Evolutionary conservation across 2,113 vertebrate species (phyloP).

Genomic region (Acrocephalus kingi): DNA sequence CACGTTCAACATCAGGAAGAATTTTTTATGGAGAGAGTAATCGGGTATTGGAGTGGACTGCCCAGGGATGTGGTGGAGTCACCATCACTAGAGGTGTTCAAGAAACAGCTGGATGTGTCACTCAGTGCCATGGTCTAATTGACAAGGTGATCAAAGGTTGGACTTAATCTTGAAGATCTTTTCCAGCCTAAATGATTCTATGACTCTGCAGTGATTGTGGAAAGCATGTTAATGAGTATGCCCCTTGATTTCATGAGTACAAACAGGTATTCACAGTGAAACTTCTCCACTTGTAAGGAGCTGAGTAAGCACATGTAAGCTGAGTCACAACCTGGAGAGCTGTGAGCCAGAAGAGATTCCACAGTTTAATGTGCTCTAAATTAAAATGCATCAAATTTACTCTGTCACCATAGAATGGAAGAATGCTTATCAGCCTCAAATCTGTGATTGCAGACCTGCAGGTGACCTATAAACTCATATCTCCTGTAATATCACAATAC

Average conservation of each 20-base stretch:
- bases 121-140: neutral
- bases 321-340: neutral
- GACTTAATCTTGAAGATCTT: neutral
- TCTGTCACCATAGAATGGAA: neutral
- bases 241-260: neutral
- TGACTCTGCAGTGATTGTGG: neutral
- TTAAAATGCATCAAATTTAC: neutral
- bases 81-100: neutral
- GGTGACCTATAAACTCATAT: neutral
- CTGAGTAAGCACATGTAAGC: neutral
- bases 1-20: neutral
- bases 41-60: neutral
- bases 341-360: neutral
- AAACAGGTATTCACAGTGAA: neutral
- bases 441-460: neutral
- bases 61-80: neutral
- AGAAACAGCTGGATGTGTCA: fast-evolving
- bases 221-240: neutral
- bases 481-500: neutral
- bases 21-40: neutral
- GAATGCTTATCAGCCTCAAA: neutral
- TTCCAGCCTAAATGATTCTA: neutral
- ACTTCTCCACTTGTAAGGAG: neutral
- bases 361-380: neutral
- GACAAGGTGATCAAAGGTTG: neutral